Percentiles rank a stretch among this genome's conserved stretches.
These are phyloP conservation scores for Takifugu bimaculatus DNA, from an alignment of 2,113 vertebrate genomes.

Conservation along the genomic window DNA sequence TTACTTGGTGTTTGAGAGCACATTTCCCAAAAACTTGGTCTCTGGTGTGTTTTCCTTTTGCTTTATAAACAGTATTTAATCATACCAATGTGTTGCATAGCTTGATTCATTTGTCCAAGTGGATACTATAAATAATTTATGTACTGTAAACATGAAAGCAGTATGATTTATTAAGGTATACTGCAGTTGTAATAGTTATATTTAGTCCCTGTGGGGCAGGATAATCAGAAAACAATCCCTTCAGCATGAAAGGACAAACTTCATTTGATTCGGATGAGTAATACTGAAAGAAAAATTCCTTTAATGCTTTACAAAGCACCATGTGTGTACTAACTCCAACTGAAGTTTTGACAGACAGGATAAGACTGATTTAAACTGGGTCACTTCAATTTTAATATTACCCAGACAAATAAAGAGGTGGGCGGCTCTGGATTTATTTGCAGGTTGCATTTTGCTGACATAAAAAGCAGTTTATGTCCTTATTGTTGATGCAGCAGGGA, in stretches of 20 bases:
- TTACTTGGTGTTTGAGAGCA: too few species aligned
- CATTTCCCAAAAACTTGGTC: too few species aligned
- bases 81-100: too few species aligned
- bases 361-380: conserved; percentile 87
- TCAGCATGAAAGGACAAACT: conserved; percentile 13
- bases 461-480: conserved; percentile 93
- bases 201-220: neutral
- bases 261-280: conserved; percentile 34
- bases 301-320: conserved; percentile 42
- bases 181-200: conserved; percentile 7
- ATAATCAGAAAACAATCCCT: conserved; percentile 10
- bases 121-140: conserved; percentile 2
- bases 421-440: conserved; percentile 92
- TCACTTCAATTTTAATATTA: conserved; percentile 92
- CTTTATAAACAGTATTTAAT: too few species aligned
- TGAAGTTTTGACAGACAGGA: conserved; percentile 38
- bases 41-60: too few species aligned
- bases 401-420: conserved; percentile 90
- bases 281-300: conserved; percentile 37
- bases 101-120: neutral
- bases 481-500: conserved; percentile 88
- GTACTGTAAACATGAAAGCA: neutral
- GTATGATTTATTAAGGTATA: conserved; percentile 14
- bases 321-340: conserved; percentile 51
- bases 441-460: conserved; percentile 86